Evolutionary conservation across 2,113 vertebrate genomes (phyloP).

Genomic region (Calyptomena viridis): DNA sequence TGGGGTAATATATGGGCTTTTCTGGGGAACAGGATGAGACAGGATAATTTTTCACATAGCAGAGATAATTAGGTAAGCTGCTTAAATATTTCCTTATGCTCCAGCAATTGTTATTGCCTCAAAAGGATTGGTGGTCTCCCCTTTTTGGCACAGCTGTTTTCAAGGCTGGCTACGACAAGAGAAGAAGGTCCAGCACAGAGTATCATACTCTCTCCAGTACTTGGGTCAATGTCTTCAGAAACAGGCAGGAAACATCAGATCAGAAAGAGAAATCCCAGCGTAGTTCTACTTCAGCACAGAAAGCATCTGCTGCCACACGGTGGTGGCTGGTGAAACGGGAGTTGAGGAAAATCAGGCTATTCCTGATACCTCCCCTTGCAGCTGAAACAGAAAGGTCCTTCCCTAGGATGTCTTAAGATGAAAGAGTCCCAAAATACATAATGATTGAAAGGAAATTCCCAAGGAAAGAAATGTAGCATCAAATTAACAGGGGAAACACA

Average conservation of each 20-base stretch:
- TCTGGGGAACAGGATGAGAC: background rate
- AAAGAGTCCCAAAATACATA: background rate
- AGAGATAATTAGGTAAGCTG: background rate
- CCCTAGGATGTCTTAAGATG: background rate
- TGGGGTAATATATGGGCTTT: accelerated
- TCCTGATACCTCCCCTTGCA: background rate
- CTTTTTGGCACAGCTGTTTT: background rate
- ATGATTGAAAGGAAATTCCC: background rate
- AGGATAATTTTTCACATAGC: background rate
- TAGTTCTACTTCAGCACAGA: background rate
- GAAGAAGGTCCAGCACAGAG: background rate
- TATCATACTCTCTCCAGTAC: background rate
- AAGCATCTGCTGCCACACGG: constrained; percentile 50
- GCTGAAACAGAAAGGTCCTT: background rate
- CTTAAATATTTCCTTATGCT: background rate
- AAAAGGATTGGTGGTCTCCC: background rate
- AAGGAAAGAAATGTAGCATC: background rate
- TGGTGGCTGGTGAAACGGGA: background rate
- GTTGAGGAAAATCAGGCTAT: background rate
- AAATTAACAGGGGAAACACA: background rate
- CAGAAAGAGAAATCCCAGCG: background rate
- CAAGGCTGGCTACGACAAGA: background rate
- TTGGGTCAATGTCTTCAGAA: background rate
- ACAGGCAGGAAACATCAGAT: background rate
- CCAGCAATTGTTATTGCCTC: background rate